A percentile compares a stretch with the other conserved stretches of the same genome.
Conservation (phyloP, 1,140 invertebrate genomes). For the Micrasema minimum region DNA sequence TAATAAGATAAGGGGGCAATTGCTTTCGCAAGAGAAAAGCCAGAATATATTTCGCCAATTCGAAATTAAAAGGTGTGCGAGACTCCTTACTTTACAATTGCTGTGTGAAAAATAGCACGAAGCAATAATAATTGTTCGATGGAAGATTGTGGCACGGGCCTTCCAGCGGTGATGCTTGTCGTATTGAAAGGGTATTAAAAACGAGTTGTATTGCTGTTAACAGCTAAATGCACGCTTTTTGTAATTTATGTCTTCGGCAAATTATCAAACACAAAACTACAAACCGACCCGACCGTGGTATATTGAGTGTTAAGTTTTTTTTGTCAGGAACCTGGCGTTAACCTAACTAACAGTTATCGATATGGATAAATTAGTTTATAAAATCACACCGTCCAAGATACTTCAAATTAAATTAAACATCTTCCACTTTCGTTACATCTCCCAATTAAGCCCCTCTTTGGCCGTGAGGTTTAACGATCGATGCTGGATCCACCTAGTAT, state of each 20-base stretch:
- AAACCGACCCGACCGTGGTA: background rate
- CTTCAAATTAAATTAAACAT: background rate
- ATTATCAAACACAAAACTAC: conserved; percentile 20
- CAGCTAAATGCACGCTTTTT: conserved; percentile 33
- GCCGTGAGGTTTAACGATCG: background rate
- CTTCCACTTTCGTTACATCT: background rate
- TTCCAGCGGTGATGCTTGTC: conserved; percentile 26
- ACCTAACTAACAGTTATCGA: no score
- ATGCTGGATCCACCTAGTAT: background rate
- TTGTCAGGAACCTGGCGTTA: no score
- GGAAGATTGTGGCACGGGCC: conserved; percentile 16
- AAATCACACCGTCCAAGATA: no score
- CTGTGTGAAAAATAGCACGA: conserved; percentile 34
- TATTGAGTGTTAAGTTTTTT: no score
- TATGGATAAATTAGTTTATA: no score
- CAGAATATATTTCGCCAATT: conserved; percentile 33
- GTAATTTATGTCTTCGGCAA: conserved; percentile 30
- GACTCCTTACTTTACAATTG: conserved; percentile 26
- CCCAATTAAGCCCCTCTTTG: background rate
- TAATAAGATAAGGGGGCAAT: conserved; percentile 47
- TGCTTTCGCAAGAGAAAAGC: conserved; percentile 39
- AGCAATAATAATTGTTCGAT: conserved; percentile 37
- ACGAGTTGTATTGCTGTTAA: conserved; percentile 37
- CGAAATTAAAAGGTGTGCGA: conserved; percentile 37
- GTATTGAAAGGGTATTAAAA: conserved; percentile 36